These are phyloP conservation scores for Stramonita haemastoma DNA, from an alignment of 2,888 invertebrate genomes.

Conservation along the genomic window DNA sequence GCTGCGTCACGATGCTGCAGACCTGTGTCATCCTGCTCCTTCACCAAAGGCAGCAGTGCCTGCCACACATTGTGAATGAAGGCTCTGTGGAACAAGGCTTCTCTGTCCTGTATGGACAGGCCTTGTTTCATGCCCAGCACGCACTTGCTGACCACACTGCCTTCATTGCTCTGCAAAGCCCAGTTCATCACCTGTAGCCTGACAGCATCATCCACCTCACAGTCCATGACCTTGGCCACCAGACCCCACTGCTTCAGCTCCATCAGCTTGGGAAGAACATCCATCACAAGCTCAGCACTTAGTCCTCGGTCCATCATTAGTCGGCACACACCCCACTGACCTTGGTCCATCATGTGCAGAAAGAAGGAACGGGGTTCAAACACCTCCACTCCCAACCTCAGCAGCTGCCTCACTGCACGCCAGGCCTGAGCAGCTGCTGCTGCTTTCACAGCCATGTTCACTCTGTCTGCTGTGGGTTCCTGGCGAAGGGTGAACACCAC, in stretches of 20 bases:
- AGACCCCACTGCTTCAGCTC: slow-evolving; percentile 27
- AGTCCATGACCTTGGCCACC: slow-evolving; percentile 18
- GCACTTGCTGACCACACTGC: slow-evolving; percentile 1
- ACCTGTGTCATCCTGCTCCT: slow-evolving; percentile 17
- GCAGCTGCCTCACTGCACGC: slow-evolving; percentile 7
- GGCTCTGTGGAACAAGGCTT: not conserved
- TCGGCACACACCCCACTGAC: not conserved
- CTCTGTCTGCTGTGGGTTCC: not conserved
- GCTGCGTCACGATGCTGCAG: not conserved
- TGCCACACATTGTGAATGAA: not conserved
- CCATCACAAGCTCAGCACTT: not conserved
- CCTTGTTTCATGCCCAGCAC: not conserved
- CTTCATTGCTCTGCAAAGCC: slow-evolving; percentile 1
- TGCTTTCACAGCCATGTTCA: not conserved
- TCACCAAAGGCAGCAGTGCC: slow-evolving; percentile 10
- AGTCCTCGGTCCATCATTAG: slow-evolving; percentile 2
- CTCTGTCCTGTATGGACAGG: not conserved
- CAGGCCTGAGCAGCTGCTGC: not conserved
- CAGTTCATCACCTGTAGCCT: slow-evolving; percentile 2
- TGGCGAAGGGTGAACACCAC: not conserved
- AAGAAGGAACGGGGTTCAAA: not conserved
- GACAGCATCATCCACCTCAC: not conserved
- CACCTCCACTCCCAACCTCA: not conserved
- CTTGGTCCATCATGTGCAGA: not conserved
- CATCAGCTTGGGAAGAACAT: slow-evolving; percentile 24